Evolutionary conservation across 2,888 invertebrate genomes (phyloP).

Genomic region (Metacarcinus magister): DNA sequence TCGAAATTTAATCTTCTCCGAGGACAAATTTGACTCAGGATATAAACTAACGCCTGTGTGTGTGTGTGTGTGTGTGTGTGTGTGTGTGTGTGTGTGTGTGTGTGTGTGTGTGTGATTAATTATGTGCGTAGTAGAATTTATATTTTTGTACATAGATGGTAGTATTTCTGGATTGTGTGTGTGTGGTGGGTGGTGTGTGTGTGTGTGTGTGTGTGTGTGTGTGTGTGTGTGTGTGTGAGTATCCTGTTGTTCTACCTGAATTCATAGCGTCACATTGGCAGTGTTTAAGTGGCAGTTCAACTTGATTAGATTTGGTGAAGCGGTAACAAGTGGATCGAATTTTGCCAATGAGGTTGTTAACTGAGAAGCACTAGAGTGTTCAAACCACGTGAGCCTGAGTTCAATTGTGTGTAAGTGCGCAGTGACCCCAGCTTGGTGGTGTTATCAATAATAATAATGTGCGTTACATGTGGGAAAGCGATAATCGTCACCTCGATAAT

Average conservation of each 20-base stretch:
- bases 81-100: slow-evolving; percentile 2
- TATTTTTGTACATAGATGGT: no score
- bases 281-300: no score
- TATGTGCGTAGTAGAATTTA: background rate
- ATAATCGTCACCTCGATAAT: background rate
- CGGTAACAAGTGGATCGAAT: background rate
- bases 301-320: no score
- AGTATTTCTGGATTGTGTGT: no score
- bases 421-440: background rate
- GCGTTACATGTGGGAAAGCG: background rate
- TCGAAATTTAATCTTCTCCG: background rate
- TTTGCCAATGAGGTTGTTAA: background rate
- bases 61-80: background rate
- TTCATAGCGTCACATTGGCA: no score
- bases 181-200: no score
- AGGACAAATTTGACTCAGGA: background rate
- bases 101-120: background rate
- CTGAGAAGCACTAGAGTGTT: background rate
- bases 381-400: no score
- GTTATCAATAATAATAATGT: background rate
- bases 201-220: no score
- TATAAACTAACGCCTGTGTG: slow-evolving; percentile 2
- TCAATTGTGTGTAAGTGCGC: no score
- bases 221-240: no score
- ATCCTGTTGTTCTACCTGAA: no score